phyloP scores from a whole-genome alignment of 2,888 invertebrate species.

The Watsonalla binaria region DNA sequence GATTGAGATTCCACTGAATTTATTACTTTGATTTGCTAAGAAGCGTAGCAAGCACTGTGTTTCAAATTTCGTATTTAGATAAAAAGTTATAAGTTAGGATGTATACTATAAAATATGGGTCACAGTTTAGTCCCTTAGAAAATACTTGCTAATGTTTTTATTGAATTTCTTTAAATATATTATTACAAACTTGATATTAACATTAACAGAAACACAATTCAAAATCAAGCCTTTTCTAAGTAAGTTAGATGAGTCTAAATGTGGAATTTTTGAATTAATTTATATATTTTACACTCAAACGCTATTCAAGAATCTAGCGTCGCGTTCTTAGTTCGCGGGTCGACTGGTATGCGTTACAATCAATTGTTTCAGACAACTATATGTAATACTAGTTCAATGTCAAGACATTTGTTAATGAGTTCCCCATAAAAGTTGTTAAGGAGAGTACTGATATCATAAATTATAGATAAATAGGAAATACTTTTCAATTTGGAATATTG shows the following conservation, averaged over 20 bases:
- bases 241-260: too few relatives aligned
- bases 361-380: conserved; percentile 20
- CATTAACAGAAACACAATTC: too few relatives aligned
- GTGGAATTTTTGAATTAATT: too few relatives aligned
- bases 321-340: conserved; percentile 1
- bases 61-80: too few relatives aligned
- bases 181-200: too few relatives aligned
- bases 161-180: too few relatives aligned
- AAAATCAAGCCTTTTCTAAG: too few relatives aligned
- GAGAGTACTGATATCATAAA: conserved; percentile 6
- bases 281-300: not conserved
- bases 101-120: too few relatives aligned
- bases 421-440: conserved; percentile 25
- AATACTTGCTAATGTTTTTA: too few relatives aligned
- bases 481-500: not conserved
- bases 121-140: too few relatives aligned
- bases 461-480: not conserved
- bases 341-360: conserved; percentile 23
- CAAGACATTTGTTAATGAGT: conserved; percentile 30
- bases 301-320: not conserved
- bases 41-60: too few relatives aligned
- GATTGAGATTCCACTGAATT: not conserved
- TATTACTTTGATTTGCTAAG: not conserved
- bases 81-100: too few relatives aligned
- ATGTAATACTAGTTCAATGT: conserved; percentile 47